Evolutionary conservation across 2,888 invertebrate species (phyloP), one percentile per base, ranked within the genome.

Genomic region (Archips xylosteana): DNA sequence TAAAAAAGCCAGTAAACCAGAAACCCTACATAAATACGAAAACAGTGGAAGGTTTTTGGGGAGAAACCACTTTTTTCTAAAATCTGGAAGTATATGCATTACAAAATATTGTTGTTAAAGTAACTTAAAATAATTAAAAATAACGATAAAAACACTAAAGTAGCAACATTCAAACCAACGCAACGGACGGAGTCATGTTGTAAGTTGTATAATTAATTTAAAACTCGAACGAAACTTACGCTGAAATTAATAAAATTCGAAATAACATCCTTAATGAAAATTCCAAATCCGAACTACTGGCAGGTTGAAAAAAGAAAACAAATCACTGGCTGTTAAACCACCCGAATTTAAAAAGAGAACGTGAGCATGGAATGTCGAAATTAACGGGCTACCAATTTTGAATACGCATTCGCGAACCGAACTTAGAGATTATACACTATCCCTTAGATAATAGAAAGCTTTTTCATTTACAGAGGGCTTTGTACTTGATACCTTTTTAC

Each of bases 331-430:
- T 89, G 90, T 90, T 92, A 89, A 91, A 89, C 83, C 86, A 86
- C 87, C 87, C 83, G 84, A 88, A 87, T 90, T 90, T 84, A 89
- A 91, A 92, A 92, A 90, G 85, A 86, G 88, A 90, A 89, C 87
- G 77, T 80, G 81, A 80, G 77, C 76, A 75, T 80, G 92, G 93
- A 94, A 93, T 94, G 91, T 92, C 87, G 91, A 89, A 90, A 89
- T 80, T 84, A 87, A 87, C 81, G 82, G 81, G 92, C 92, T 92
- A 91, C 93, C 91, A 90, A 88, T 87, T 85, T 87, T 81, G 82
- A 88, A 90, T 92, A 92, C 89, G 87, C 89, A 84, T 79, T 79
- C 69, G 59, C 59, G 65, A 76, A 70, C 75, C 77, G 80, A 78
- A 75, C 76, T 79, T 78, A 79, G 75, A 89, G 82, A 84, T 81